A percentile compares a stretch with the other conserved stretches of the same genome.
Evolutionary conservation across 2,888 invertebrate genomes (phyloP).

Genomic region (Synergus laeviventris): DNA sequence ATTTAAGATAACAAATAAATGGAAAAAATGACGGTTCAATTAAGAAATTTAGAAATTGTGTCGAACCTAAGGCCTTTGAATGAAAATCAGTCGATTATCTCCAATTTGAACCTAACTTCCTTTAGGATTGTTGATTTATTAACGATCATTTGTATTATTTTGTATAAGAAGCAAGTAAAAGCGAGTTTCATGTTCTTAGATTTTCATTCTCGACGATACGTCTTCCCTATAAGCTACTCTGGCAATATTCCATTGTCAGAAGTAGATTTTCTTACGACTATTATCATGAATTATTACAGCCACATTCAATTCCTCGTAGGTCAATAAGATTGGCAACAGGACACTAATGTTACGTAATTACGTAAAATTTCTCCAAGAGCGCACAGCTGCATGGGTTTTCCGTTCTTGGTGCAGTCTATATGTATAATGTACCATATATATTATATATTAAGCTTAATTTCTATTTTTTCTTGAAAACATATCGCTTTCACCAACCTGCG

Average conservation of each 20-base stretch:
- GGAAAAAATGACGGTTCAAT: no score
- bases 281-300: constrained; percentile 24
- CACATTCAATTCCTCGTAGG: constrained; percentile 17
- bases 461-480: constrained; percentile 39
- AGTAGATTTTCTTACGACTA: background rate
- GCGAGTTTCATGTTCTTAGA: background rate
- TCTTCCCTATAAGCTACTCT: background rate
- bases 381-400: constrained; percentile 36
- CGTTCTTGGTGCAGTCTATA: background rate
- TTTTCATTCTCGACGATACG: background rate
- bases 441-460: constrained; percentile 44
- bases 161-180: background rate
- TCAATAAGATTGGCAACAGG: constrained; percentile 34
- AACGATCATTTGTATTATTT: no score
- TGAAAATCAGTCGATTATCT: no score
- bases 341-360: constrained; percentile 33
- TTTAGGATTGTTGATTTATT: no score
- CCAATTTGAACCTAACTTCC: no score
- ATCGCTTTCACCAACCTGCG: constrained; percentile 52
- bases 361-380: constrained; percentile 25
- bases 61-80: no score
- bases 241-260: background rate
- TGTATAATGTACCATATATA: constrained; percentile 2
- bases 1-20: no score
- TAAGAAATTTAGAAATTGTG: no score